These are phyloP conservation scores for Drosophila sordidapex DNA, from an alignment of 2,888 invertebrate genomes.

Conservation along the genomic window DNA sequence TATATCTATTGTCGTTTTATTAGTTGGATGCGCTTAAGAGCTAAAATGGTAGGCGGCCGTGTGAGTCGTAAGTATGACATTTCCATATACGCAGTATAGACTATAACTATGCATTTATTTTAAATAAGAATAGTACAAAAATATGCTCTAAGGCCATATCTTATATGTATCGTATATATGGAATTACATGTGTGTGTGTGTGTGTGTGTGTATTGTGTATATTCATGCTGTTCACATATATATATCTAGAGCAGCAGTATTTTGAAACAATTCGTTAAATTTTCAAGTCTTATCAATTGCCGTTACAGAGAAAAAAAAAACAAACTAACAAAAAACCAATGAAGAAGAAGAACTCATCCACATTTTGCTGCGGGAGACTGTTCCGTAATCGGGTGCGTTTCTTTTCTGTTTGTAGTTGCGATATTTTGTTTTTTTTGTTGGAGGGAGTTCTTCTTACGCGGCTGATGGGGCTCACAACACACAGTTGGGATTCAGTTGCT, in stretches of 20 bases:
- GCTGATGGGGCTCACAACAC: constrained; percentile 64
- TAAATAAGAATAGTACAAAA: constrained; percentile 76
- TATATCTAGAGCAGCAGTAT: constrained; percentile 16
- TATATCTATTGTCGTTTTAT: constrained; percentile 61
- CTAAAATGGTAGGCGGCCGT: constrained; percentile 61
- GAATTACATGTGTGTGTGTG: constrained; percentile 16
- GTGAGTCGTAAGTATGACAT: constrained; percentile 71
- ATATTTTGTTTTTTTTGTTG: constrained; percentile 30
- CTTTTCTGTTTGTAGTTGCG: constrained; percentile 19
- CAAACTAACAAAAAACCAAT: constrained; percentile 10
- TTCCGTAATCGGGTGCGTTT: constrained; percentile 53
- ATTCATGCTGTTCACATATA: constrained; percentile 21
- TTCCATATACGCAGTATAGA: constrained; percentile 58
- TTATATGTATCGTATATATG: constrained; percentile 22
- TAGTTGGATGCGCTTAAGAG: constrained; percentile 52
- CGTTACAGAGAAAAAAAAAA: constrained; percentile 38
- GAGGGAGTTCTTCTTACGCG: constrained; percentile 53
- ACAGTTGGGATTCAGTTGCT: constrained; percentile 82
- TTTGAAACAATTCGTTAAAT: constrained; percentile 65
- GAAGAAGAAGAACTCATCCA: constrained; percentile 30
- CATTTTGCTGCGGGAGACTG: not conserved
- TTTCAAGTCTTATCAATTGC: constrained; percentile 80
- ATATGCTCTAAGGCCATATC: constrained; percentile 72
- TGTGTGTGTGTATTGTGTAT: constrained; percentile 47
- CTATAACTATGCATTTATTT: constrained; percentile 66